Evolutionary conservation across 2,888 invertebrate genomes (phyloP).

Genomic region (Drosophila paranaensis): DNA sequence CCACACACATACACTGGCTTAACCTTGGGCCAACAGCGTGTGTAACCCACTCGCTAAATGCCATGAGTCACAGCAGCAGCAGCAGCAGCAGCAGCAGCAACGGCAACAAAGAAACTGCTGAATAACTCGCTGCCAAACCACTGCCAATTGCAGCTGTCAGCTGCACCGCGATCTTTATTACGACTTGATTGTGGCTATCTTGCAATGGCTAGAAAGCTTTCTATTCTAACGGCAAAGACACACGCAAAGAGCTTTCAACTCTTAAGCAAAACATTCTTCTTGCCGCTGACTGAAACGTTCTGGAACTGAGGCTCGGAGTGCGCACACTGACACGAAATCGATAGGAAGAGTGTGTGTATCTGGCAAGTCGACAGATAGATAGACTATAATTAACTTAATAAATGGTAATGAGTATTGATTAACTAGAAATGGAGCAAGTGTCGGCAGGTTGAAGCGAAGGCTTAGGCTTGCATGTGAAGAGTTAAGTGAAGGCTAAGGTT

Average conservation of each 20-base stretch:
- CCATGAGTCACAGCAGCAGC: constrained; percentile 11
- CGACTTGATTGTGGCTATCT: constrained; percentile 15
- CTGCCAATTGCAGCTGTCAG: constrained; percentile 26
- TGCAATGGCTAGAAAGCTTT: constrained; percentile 48
- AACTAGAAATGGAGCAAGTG: not conserved
- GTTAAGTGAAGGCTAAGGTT: not conserved
- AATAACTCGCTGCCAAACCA: constrained; percentile 32
- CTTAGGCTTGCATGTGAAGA: not conserved
- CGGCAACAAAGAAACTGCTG: constrained; percentile 25
- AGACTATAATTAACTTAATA: not conserved
- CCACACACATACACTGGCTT: constrained; percentile 19
- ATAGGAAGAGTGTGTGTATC: not conserved
- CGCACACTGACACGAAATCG: constrained; percentile 37
- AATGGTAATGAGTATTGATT: constrained; percentile 18
- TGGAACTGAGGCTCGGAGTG: constrained; percentile 54
- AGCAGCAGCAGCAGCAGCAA: no score
- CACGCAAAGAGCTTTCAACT: constrained; percentile 49
- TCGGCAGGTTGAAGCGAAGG: not conserved
- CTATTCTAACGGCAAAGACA: constrained; percentile 64
- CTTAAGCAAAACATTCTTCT: constrained; percentile 29
- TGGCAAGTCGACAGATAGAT: not conserved
- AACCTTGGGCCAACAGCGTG: constrained; percentile 53
- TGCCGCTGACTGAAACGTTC: constrained; percentile 49
- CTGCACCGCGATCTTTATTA: constrained; percentile 41
- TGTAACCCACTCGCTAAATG: constrained; percentile 17